Evolutionary conservation across 1,140 invertebrate genomes (phyloP).

Genomic region (Sinonovacula constricta): DNA sequence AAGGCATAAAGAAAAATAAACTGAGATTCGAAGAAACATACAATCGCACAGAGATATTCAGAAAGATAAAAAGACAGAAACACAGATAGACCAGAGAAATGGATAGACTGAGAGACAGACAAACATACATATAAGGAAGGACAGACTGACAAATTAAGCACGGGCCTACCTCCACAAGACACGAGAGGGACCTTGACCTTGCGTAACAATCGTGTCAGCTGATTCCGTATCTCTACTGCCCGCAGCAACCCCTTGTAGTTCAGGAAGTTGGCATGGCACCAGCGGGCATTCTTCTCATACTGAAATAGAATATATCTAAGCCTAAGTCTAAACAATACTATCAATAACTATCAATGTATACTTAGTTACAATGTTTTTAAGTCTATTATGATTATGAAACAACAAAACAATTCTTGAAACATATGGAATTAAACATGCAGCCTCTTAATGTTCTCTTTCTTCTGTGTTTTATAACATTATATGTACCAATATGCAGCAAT

Average conservation of each 20-base stretch:
- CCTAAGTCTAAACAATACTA: neutral
- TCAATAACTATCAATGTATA: neutral
- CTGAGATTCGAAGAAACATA: too few relatives aligned
- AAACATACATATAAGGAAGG: too few relatives aligned
- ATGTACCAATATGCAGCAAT: neutral
- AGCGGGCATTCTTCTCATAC: slow-evolving; percentile 85
- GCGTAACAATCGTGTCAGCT: slow-evolving; percentile 85
- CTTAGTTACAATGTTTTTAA: neutral
- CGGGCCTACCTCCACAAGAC: slow-evolving; percentile 85
- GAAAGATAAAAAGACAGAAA: too few relatives aligned
- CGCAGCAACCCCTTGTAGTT: slow-evolving; percentile 92
- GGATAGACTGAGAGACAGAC: too few relatives aligned
- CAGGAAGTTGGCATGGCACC: slow-evolving; percentile 93
- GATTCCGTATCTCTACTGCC: slow-evolving; percentile 86
- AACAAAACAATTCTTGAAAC: neutral
- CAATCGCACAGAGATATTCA: too few relatives aligned
- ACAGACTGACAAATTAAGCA: too few relatives aligned
- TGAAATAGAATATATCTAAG: slow-evolving; percentile 57
- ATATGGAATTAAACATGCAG: neutral
- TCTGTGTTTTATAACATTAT: neutral
- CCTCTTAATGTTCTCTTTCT: neutral
- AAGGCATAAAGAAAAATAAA: too few relatives aligned
- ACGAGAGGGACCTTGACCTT: slow-evolving; percentile 85
- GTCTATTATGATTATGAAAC: neutral
- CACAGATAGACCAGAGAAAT: too few relatives aligned